These are phyloP conservation scores for Drosophila peninsularis DNA, from an alignment of 2,888 invertebrate genomes.

Conservation along the genomic window DNA sequence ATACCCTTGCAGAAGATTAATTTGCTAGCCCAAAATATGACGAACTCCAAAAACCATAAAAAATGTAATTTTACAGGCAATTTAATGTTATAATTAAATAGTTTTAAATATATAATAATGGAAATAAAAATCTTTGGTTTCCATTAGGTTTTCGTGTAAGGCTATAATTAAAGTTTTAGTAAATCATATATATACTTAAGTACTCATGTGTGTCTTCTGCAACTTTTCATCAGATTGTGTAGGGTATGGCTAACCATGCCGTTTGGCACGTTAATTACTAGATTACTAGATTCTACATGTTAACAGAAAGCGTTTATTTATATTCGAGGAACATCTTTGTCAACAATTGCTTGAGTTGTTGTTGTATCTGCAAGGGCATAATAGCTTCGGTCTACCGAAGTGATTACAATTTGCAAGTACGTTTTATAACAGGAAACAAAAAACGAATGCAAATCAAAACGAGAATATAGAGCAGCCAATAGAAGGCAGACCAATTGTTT, in stretches of 20 bases:
- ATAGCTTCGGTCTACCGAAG: slow-evolving; percentile 37
- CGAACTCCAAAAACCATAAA: background rate
- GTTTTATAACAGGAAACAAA: slow-evolving; percentile 14
- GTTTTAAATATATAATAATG: background rate
- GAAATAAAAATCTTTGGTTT: background rate
- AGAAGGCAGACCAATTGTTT: slow-evolving; percentile 62
- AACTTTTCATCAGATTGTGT: background rate
- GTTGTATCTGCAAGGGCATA: slow-evolving; percentile 42
- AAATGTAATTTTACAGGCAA: background rate
- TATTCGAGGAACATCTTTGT: background rate
- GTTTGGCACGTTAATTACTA: background rate
- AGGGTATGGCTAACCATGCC: background rate
- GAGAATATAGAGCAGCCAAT: slow-evolving; percentile 67
- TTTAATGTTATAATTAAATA: background rate
- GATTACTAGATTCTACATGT: too few species aligned
- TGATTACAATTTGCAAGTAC: slow-evolving; percentile 6
- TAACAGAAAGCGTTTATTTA: background rate
- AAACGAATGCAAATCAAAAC: slow-evolving; percentile 40
- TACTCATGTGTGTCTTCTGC: background rate
- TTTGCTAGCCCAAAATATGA: background rate
- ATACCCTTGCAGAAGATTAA: slow-evolving; percentile 30
- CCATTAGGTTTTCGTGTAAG: background rate
- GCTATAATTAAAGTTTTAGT: background rate
- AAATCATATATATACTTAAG: background rate
- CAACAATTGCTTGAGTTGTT: background rate